Conservation (phyloP, 2,113 vertebrate genomes). For the Sinocyclocheilus anshuiensis region DNA sequence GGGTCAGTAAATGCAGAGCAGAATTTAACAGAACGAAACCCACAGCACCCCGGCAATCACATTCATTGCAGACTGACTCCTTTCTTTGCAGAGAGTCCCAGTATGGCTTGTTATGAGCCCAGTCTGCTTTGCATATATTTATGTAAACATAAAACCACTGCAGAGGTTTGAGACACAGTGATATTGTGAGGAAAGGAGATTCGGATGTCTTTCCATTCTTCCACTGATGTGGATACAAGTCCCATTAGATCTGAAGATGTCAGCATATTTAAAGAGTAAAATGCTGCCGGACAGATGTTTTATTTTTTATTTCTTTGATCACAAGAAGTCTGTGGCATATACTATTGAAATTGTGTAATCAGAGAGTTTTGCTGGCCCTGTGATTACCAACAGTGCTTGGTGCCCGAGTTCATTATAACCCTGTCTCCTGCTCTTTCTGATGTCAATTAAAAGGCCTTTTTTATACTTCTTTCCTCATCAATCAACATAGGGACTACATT, state of each 20-base stretch:
- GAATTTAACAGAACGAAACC: conserved; percentile 57
- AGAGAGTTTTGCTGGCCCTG: conserved; percentile 27
- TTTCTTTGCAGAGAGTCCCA: conserved; percentile 20
- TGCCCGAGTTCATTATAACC: conserved; percentile 38
- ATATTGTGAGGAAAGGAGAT: neutral
- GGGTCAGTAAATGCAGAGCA: conserved; percentile 67
- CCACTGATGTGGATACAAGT: neutral
- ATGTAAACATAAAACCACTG: conserved; percentile 21
- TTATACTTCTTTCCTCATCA: conserved; percentile 55
- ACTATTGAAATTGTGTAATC: conserved; percentile 13
- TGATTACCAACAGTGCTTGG: conserved; percentile 49
- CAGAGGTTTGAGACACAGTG: neutral
- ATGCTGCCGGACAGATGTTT: neutral
- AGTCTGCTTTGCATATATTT: conserved; percentile 27
- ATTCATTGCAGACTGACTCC: conserved; percentile 16
- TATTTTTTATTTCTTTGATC: conserved; percentile 29
- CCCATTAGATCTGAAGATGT: conserved; percentile 2
- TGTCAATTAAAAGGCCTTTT: conserved; percentile 43
- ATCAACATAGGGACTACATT: conserved; percentile 61
- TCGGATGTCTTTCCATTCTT: conserved; percentile 4
- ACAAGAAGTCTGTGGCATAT: neutral
- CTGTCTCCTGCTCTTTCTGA: conserved; percentile 42
- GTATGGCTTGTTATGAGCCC: conserved; percentile 6
- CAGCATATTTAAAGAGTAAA: neutral
- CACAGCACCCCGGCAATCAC: conserved; percentile 21